Evolutionary conservation across 1,140 invertebrate genomes (phyloP), one percentile per base, ranked within the genome.

Genomic region (Hirudo medicinalis): DNA sequence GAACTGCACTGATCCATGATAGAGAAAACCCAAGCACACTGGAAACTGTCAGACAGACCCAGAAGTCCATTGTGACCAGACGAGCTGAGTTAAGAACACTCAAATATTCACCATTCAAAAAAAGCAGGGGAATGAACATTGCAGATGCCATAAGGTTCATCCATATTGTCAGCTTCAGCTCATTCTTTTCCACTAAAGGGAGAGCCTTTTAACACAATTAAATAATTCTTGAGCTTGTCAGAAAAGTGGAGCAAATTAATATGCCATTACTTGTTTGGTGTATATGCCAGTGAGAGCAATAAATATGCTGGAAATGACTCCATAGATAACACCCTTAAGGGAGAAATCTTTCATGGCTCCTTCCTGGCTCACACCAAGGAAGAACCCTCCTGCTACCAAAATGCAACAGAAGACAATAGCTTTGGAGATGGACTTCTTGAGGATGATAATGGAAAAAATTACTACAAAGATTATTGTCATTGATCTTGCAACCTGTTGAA

Each of bases 401-500:
- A 76, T 32, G 72, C 80, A 82, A 43, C 80, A 78, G 9, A 76
- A 40, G n/a, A 77, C 32, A 13, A 78, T 75, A 40, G 73, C 67
- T 2, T 43, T 43, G 1, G 79, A 77, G 11, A 79, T 68, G 11
- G 67, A 67, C 68, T 78, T 77, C 19, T 76, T 67, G 17, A 82
- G 76, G 17, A 82, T 73, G 8, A 75, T 43, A 5, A 73, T 70
- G 17, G 79, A 78, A 29, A 82, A 77, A 8, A 79, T 70, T 1
- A 82, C 78, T 0, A 79, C 78, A 71, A 82, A 82, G 22, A 82
- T 78, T 6, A 82, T 74, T 0, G 81, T 82, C 15, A 78, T 76
- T 4, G 80, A 82, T 20, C 81, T 72, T 3, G 80, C 81, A 15
- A 82, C 76, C 57, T 63, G 57, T 63, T 22, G 57, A 25, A 15